A percentile compares a stretch with the other conserved stretches of the same genome.
Conservation (phyloP, 2,797 vertebrate species). For the Sebastes taczanowskii region DNA sequence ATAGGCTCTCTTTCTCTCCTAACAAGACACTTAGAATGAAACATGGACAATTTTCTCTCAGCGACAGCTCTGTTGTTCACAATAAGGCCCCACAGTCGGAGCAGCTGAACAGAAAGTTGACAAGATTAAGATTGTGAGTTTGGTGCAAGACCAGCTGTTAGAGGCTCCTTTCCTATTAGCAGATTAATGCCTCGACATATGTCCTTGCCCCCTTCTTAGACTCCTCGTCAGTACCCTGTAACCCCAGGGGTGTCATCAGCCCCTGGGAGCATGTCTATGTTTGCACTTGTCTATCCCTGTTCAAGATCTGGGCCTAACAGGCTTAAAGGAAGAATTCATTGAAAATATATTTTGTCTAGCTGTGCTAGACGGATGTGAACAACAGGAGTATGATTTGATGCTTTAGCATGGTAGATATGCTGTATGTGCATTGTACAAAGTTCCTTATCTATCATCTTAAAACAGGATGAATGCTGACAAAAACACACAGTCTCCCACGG, state of each 20-base stretch:
- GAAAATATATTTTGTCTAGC: background rate
- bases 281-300: constrained; percentile 39
- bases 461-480: background rate
- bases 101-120: constrained; percentile 66
- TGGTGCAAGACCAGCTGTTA: constrained; percentile 65
- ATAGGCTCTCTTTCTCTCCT: constrained; percentile 29
- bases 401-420: background rate
- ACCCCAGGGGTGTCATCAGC: constrained; percentile 50
- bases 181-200: constrained; percentile 67
- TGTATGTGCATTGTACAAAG: background rate
- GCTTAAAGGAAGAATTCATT: constrained; percentile 34
- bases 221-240: constrained; percentile 38
- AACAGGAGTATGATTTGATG: background rate
- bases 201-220: constrained; percentile 44
- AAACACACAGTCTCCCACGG: background rate
- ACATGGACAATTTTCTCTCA: constrained; percentile 51
- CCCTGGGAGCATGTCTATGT: constrained; percentile 48
- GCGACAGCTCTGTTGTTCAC: constrained; percentile 59
- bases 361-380: background rate
- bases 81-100: constrained; percentile 47
- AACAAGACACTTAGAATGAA: constrained; percentile 61
- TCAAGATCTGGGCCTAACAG: constrained; percentile 27
- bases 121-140: constrained; percentile 67
- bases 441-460: background rate
- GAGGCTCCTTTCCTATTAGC: constrained; percentile 61